A percentile compares a stretch with the other conserved stretches of the same genome.
These are phyloP conservation scores for Drosophila mayaguana DNA, from an alignment of 2,888 invertebrate species.

Conservation along the genomic window DNA sequence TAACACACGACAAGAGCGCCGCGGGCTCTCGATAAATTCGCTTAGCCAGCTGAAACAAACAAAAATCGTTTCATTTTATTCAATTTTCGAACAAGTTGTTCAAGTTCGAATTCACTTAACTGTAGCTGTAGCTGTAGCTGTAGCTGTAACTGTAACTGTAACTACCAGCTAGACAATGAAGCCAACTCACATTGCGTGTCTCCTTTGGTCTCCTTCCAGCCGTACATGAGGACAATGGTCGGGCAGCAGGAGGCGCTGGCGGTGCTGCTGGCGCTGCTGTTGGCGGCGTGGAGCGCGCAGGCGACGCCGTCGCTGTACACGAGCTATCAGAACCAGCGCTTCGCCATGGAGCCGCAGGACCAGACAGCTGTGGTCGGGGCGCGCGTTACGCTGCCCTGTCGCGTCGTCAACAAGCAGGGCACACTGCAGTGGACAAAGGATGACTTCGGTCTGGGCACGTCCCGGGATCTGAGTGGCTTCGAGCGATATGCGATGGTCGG, in stretches of 20 bases:
- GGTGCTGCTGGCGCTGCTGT: conserved; percentile 9
- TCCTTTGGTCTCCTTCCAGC: conserved; percentile 12
- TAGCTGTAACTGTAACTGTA: not conserved
- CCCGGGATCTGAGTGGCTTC: conserved; percentile 95
- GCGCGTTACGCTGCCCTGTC: conserved; percentile 94
- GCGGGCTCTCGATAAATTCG: not conserved
- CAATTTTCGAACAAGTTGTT: not conserved
- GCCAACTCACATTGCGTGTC: conserved; percentile 2
- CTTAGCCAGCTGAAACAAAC: not conserved
- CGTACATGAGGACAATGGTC: conserved; percentile 29
- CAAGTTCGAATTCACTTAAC: not conserved
- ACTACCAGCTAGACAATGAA: conserved; percentile 19
- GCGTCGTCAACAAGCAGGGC: conserved; percentile 95
- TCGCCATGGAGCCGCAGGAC: conserved; percentile 96
- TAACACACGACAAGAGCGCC: conserved; percentile 8
- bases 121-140: not conserved
- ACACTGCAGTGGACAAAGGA: conserved; percentile 98
- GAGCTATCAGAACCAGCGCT: conserved; percentile 88
- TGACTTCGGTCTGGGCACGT: conserved; percentile 96
- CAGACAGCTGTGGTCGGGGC: conserved; percentile 95
- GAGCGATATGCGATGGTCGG: conserved; percentile 98
- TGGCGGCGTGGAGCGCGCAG: conserved; percentile 7
- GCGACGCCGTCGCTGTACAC: conserved; percentile 68
- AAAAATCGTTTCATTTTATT: conserved; percentile 10
- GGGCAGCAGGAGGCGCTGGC: conserved; percentile 20